Conservation (phyloP, 2,113 vertebrate species). For the Tautogolabrus adspersus region DNA sequence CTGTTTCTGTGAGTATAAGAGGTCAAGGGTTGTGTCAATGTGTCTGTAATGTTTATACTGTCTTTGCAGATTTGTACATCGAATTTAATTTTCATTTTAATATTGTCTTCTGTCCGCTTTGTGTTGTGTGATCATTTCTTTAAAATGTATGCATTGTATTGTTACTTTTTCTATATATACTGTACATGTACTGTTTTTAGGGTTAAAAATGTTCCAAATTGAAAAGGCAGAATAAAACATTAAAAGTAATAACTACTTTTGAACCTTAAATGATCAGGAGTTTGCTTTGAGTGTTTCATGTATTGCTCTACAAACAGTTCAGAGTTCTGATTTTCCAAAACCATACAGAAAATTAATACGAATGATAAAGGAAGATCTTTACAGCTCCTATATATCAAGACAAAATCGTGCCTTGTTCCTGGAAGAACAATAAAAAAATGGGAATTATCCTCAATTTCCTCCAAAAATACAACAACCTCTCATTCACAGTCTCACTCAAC, state of each 20-base stretch:
- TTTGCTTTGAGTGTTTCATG: not conserved
- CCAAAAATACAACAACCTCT: slow-evolving; percentile 61
- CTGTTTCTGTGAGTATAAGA: slow-evolving; percentile 14
- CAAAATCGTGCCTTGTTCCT: slow-evolving; percentile 57
- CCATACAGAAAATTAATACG: not conserved
- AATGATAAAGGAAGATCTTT: not conserved
- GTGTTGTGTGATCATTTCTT: too few relatives aligned
- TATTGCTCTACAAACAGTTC: not conserved
- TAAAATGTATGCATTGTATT: too few relatives aligned
- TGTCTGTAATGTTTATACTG: not conserved
- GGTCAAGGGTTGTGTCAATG: slow-evolving; percentile 45
- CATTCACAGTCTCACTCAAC: slow-evolving; percentile 54
- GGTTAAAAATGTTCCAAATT: too few relatives aligned
- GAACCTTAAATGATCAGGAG: too few relatives aligned
- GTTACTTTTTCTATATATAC: too few relatives aligned
- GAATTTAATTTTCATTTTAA: too few relatives aligned
- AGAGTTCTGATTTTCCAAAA: not conserved
- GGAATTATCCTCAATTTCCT: slow-evolving; percentile 63
- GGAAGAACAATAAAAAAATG: slow-evolving; percentile 62
- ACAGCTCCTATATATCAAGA: slow-evolving; percentile 4
- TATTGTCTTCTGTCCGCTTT: too few relatives aligned
- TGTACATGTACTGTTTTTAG: too few relatives aligned
- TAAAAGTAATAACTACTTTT: too few relatives aligned
- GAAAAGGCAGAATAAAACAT: too few relatives aligned
- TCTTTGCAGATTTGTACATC: slow-evolving; percentile 17